A percentile compares a stretch with the other conserved stretches of the same genome.
These are phyloP conservation scores for Glaucomys volans DNA, from an alignment of 2,113 vertebrate genomes.

Conservation along the genomic window DNA sequence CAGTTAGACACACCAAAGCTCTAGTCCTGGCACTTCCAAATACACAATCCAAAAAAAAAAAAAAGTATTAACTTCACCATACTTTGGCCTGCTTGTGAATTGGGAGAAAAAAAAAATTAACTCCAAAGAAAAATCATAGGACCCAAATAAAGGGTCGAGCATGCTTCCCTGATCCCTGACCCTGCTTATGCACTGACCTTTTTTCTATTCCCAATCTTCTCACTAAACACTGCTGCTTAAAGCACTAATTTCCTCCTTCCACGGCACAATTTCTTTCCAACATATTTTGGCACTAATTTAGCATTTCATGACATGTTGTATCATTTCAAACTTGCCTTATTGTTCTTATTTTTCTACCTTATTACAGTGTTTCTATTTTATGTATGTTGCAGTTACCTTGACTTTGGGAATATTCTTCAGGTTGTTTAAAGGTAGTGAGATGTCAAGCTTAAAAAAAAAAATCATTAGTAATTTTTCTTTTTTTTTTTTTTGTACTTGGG, in stretches of 20 bases:
- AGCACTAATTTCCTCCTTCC: not conserved
- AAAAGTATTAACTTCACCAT: not conserved
- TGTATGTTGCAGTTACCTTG: not conserved
- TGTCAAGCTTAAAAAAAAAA: not conserved
- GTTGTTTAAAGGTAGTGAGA: not conserved
- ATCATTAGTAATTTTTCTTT: too few relatives aligned
- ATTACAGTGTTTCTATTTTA: not conserved
- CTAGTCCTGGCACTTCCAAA: not conserved
- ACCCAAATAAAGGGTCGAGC: not conserved
- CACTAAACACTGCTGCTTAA: not conserved
- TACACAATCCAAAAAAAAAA: not conserved
- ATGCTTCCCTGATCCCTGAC: not conserved
- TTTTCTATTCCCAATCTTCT: fast-evolving
- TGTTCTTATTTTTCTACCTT: not conserved
- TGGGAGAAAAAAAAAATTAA: not conserved
- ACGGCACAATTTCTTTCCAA: not conserved
- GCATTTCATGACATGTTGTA: not conserved
- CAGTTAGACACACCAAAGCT: not conserved
- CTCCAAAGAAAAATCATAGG: not conserved
- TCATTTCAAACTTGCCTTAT: slow-evolving; percentile 34
- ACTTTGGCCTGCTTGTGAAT: not conserved
- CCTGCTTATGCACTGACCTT: not conserved
- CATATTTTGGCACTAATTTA: not conserved
- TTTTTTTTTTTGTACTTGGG: too few relatives aligned
- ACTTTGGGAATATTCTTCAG: not conserved